Conservation (phyloP, 1,140 invertebrate species). For the Megathymus violae region DNA sequence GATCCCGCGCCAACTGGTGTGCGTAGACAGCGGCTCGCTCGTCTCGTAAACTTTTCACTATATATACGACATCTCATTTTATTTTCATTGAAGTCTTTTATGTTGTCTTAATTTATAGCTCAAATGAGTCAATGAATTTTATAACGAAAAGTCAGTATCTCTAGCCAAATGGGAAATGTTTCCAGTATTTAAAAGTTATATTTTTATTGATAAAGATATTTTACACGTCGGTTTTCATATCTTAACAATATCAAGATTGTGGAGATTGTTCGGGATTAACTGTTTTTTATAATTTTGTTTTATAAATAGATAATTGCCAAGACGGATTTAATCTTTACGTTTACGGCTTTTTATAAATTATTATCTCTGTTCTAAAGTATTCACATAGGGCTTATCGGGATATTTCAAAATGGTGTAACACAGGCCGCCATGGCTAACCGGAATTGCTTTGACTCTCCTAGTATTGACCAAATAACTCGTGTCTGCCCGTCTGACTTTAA, state of each 20-base stretch:
- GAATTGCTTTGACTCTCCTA: too few species aligned
- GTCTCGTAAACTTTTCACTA: constrained; percentile 74
- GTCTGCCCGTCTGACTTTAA: too few species aligned
- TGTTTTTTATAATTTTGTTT: too few species aligned
- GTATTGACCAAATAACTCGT: too few species aligned
- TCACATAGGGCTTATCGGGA: too few species aligned
- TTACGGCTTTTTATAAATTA: too few species aligned
- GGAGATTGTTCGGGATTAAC: not conserved
- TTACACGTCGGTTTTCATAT: not conserved
- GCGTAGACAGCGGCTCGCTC: constrained; percentile 74
- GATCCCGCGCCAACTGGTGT: constrained; percentile 78
- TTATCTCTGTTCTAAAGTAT: too few species aligned
- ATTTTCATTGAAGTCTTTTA: constrained; percentile 71
- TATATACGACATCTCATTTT: constrained; percentile 74
- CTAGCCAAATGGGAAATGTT: not conserved
- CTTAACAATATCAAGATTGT: not conserved
- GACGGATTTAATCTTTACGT: too few species aligned
- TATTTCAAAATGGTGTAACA: too few species aligned
- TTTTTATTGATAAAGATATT: not conserved
- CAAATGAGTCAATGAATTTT: constrained; percentile 40
- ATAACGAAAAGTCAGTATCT: constrained; percentile 39
- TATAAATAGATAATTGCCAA: too few species aligned
- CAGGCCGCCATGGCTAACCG: too few species aligned
- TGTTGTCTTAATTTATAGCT: constrained; percentile 65
- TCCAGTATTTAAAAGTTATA: not conserved